These are phyloP conservation scores for Pseudorhombus dupliciocellatus DNA, from an alignment of 2,113 vertebrate genomes.

Conservation along the genomic window DNA sequence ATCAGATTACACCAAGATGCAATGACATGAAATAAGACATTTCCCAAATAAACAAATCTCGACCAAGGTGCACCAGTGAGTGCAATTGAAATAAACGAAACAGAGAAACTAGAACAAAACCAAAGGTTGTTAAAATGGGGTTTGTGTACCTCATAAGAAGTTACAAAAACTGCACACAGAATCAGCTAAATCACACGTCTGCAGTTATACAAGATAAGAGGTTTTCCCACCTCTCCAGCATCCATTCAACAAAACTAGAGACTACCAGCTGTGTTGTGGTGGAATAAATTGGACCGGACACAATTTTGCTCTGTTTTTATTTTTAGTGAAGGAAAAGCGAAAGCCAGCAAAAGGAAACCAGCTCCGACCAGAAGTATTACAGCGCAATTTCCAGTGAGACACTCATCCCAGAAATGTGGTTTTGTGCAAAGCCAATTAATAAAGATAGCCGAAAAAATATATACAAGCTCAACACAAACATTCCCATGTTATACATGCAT, in stretches of 20 bases:
- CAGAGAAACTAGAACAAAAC: background rate
- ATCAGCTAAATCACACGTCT: background rate
- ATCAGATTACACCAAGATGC: background rate
- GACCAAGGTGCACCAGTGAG: background rate
- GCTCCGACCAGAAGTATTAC: background rate
- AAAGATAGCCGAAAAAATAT: background rate
- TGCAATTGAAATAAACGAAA: background rate
- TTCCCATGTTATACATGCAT: too few relatives aligned
- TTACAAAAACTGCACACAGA: background rate
- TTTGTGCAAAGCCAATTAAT: too few relatives aligned
- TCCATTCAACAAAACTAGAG: background rate
- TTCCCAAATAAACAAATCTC: background rate
- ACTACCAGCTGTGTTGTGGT: background rate
- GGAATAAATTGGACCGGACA: background rate
- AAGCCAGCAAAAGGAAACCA: background rate
- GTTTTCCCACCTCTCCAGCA: too few relatives aligned
- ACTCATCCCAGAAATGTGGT: too few relatives aligned
- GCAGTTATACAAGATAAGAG: too few relatives aligned
- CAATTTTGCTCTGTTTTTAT: background rate
- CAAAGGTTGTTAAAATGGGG: constrained; percentile 1
- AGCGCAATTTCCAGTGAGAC: too few relatives aligned
- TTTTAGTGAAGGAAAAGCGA: background rate
- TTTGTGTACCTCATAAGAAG: background rate
- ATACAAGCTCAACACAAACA: background rate
- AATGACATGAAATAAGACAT: constrained; percentile 21